A percentile compares a stretch with the other conserved stretches of the same genome.
These are phyloP conservation scores for Enteromius anoplus DNA, from an alignment of 2,797 vertebrate species.

Conservation along the genomic window DNA sequence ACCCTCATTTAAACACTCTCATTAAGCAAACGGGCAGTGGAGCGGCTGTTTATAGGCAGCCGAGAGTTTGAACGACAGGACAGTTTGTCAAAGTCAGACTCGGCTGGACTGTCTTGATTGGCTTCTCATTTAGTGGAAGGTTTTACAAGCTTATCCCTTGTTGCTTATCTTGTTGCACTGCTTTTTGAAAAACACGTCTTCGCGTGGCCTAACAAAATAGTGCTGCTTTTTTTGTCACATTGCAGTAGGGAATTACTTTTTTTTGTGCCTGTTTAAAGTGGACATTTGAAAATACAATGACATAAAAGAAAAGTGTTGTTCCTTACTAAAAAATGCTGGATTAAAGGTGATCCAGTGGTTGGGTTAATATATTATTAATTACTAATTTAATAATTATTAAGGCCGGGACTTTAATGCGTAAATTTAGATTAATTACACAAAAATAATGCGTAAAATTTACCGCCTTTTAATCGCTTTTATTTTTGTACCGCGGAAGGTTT, in stretches of 20 bases:
- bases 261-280: background rate
- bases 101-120: slow-evolving; percentile 15
- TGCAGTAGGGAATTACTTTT: background rate
- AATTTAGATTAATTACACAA: too few relatives aligned
- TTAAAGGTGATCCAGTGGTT: too few relatives aligned
- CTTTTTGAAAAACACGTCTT: background rate
- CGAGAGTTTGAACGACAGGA: slow-evolving; percentile 49
- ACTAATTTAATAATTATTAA: too few relatives aligned
- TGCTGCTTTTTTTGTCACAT: background rate
- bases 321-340: too few relatives aligned
- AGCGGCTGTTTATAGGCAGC: slow-evolving; percentile 61
- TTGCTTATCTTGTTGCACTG: background rate
- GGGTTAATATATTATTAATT: too few relatives aligned
- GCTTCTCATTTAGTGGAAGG: slow-evolving; percentile 20
- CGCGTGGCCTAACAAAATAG: background rate
- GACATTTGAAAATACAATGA: background rate
- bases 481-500: too few relatives aligned
- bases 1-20: slow-evolving; percentile 64
- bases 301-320: background rate
- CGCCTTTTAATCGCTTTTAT: too few relatives aligned
- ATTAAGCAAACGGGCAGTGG: slow-evolving; percentile 60
- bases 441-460: too few relatives aligned
- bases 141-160: background rate
- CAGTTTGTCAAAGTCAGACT: slow-evolving; percentile 54
- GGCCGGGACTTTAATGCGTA: too few relatives aligned